A percentile compares a stretch with the other conserved stretches of the same genome.
Conservation (phyloP, 2,113 vertebrate species). For the Enhydra lutris region DNA sequence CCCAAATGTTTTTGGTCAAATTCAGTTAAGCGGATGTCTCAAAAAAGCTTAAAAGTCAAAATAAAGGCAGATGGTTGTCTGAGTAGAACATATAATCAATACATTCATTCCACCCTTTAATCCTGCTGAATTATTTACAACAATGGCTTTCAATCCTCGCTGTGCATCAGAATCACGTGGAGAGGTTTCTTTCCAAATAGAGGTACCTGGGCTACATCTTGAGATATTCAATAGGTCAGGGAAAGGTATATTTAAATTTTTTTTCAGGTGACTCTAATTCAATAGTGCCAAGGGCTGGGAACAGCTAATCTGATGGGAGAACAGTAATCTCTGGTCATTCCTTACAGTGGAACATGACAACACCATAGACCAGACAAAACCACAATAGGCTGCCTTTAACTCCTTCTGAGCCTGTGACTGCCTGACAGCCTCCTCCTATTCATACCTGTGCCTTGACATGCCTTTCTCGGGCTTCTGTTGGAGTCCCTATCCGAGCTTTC, state of each 20-base stretch:
- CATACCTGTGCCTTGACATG: not conserved
- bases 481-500: not conserved
- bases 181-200: not conserved
- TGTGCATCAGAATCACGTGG: not conserved
- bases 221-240: not conserved
- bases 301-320: not conserved
- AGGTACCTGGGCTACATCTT: not conserved
- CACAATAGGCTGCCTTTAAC: not conserved
- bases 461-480: not conserved
- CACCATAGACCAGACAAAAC: not conserved
- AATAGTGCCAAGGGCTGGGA: not conserved
- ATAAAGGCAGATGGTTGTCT: slow-evolving; percentile 46
- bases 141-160: not conserved
- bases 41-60: slow-evolving; percentile 56
- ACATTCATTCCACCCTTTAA: slow-evolving; percentile 57
- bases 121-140: slow-evolving; percentile 47
- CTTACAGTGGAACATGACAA: not conserved
- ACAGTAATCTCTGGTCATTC: not conserved
- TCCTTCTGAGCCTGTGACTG: not conserved
- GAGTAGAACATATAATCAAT: slow-evolving; percentile 25
- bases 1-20: slow-evolving; percentile 1
- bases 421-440: not conserved
- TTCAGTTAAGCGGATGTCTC: slow-evolving; percentile 12
- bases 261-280: not conserved
- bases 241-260: not conserved